Conservation (phyloP, 2,113 vertebrate species). For the Corapipo altera region DNA sequence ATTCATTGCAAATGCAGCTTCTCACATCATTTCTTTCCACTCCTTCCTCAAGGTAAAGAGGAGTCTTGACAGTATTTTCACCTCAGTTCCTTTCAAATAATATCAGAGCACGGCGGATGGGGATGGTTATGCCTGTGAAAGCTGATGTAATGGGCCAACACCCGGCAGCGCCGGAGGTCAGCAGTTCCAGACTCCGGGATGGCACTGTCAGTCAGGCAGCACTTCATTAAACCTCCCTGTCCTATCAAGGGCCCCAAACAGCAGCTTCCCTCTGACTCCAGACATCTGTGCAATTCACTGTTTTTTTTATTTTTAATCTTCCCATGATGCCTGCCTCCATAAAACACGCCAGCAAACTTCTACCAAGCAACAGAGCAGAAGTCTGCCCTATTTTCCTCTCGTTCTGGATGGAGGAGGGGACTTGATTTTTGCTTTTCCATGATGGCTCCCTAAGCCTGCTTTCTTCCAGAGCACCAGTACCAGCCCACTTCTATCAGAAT, state of each 20-base stretch:
- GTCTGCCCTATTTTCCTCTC: not conserved
- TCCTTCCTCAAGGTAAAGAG: slow-evolving; percentile 31
- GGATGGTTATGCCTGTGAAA: not conserved
- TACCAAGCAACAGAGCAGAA: not conserved
- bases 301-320: not conserved
- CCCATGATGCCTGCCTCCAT: not conserved
- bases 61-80: slow-evolving; percentile 7
- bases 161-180: not conserved
- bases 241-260: not conserved
- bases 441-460: not conserved
- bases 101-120: not conserved
- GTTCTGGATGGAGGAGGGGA: not conserved
- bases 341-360: not conserved
- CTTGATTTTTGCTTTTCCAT: not conserved
- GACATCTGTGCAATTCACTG: not conserved
- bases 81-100: not conserved
- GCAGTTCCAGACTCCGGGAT: not conserved
- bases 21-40: slow-evolving; percentile 44
- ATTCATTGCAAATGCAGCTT: slow-evolving; percentile 35
- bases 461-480: not conserved
- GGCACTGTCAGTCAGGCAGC: not conserved
- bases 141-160: not conserved
- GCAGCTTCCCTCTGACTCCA: not conserved
- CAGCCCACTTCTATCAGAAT: not conserved
- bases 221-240: not conserved